These are phyloP conservation scores for Atherinosoma microstoma DNA, from an alignment of 2,797 vertebrate species.

Conservation along the genomic window DNA sequence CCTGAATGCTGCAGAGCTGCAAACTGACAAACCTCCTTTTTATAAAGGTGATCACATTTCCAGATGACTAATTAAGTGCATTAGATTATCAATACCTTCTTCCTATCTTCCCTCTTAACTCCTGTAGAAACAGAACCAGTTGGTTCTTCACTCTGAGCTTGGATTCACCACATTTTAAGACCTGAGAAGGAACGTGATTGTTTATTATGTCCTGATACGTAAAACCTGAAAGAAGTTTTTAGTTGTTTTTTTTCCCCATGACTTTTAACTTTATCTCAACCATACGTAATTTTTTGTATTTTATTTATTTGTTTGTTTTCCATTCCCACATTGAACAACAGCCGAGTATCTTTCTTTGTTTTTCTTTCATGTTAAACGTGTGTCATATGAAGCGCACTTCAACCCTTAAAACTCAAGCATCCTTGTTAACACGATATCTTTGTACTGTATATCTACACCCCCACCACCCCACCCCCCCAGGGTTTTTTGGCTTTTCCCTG, in stretches of 20 bases:
- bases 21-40: no score
- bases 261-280: background rate
- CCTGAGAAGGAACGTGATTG: background rate
- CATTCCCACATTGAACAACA: constrained; percentile 13
- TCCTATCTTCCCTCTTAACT: no score
- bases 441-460: constrained; percentile 35
- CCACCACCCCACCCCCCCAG: no score
- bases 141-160: background rate
- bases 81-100: no score
- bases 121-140: no score
- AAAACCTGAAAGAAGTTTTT: background rate
- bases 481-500: background rate
- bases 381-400: constrained; percentile 31
- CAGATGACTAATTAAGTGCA: no score
- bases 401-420: constrained; percentile 11
- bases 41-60: no score
- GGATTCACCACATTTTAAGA: background rate
- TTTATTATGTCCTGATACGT: background rate
- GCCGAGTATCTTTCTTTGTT: constrained; percentile 7
- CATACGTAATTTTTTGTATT: background rate
- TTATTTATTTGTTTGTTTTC: constrained; percentile 7
- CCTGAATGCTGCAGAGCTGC: no score
- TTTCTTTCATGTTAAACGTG: no score
- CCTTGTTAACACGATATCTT: constrained; percentile 20
- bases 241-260: background rate